Base-by-base conservation (phyloP, 1,140 invertebrate genomes). In the Helicoverpa armigera region DNA sequence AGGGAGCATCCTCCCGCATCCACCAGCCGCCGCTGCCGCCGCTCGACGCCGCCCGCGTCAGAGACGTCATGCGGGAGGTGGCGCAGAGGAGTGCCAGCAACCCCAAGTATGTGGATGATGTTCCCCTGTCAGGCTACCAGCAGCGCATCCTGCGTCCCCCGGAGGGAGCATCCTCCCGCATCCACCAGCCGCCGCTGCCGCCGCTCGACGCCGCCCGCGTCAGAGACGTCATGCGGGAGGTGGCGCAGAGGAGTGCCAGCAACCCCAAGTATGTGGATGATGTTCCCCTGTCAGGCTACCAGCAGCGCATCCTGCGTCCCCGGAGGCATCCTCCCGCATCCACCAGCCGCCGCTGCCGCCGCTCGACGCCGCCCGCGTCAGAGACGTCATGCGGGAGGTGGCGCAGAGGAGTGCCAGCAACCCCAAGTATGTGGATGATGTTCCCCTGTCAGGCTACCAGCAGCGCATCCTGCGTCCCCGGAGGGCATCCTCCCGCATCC, bases 141-240 rank as follows among this genome's bases (percentile, higher is more conserved):
- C 98, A 99, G 95, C 99, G 99, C 94, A 97, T 99, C 65, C 96
- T 99, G 14, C 97, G 98, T 82, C 99, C 99, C 16, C 98, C 99
- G 0, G 98, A 99, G 88, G 99, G 98, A 60, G 98, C 98, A 3
- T 98, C 98, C 90, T 97, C 97, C 2, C 96, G 98, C 65, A 98
- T 99, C 84, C 98, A 99, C 93, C 98, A 99, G 88, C 98, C 98
- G 1, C 95, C 97, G 13, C 97, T 99, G 89, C 98, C 98, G 4
- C 88, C 95, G 3, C 96, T 99, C 3, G 97, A 98, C 95, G 70
- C 96, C 3, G 96, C 96, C 67, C 95, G 97, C 83, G 98, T 99
- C 3, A 97, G 98, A 87, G 96, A 97, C 14, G 98, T 99, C 82
- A 98, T 99, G 78, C 97, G 98, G 81, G 98, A 99, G 89, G 98